These are phyloP conservation scores for Pachycephala philippinensis DNA, from an alignment of 2,113 vertebrate genomes.

Conservation along the genomic window DNA sequence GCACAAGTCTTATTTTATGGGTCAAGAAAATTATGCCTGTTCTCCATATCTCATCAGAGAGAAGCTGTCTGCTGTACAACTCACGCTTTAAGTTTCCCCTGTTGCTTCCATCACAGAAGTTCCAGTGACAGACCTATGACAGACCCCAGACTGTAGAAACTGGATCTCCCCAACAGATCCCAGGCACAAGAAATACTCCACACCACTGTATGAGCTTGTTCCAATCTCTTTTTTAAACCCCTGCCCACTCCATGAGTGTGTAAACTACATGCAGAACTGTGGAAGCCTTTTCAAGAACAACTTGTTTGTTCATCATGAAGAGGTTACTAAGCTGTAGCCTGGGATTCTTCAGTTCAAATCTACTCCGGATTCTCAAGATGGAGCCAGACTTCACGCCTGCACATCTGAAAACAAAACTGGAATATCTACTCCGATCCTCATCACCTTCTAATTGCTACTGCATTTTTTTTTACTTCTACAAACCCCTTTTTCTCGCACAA, in stretches of 20 bases:
- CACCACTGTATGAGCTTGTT: not conserved
- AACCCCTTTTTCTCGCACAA: not conserved
- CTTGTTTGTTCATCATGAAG: not conserved
- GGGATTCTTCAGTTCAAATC: not conserved
- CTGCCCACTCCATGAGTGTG: not conserved
- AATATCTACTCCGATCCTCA: not conserved
- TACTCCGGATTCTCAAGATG: not conserved
- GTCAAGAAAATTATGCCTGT: not conserved
- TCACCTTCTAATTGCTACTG: not conserved
- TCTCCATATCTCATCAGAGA: not conserved
- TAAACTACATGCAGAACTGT: not conserved
- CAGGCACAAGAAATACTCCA: not conserved
- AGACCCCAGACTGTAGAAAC: not conserved
- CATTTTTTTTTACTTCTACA: not conserved
- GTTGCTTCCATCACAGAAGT: not conserved
- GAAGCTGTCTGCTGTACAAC: not conserved
- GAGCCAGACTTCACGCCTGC: not conserved
- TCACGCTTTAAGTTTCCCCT: rapidly evolving
- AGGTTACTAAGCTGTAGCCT: not conserved
- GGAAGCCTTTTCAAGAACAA: not conserved
- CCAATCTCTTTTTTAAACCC: not conserved
- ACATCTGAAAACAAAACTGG: not conserved
- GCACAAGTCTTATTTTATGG: not conserved
- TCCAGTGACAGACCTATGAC: not conserved
- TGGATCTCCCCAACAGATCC: not conserved